A percentile compares a stretch with the other conserved stretches of the same genome.
phyloP scores from a whole-genome alignment of 2,888 invertebrate genomes.

The Cosmia trapezina region DNA sequence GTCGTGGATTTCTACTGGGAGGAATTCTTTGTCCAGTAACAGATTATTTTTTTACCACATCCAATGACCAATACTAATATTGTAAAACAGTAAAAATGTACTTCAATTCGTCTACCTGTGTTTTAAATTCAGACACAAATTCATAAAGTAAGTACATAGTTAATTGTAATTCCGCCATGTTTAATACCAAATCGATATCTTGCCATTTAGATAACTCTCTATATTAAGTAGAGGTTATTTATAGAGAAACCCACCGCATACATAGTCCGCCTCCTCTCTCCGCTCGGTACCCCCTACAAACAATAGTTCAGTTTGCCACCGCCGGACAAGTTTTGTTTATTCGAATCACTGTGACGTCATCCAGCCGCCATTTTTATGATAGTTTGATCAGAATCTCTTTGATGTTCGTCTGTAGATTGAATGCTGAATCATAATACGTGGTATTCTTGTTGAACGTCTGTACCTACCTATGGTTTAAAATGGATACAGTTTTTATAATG shows the following conservation, averaged over 20 bases:
- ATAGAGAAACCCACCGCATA: too few species aligned
- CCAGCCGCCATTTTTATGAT: constrained; percentile 48
- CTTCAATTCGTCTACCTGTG: background rate
- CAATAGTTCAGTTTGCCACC: constrained; percentile 49
- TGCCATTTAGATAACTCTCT: background rate
- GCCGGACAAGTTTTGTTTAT: constrained; percentile 59
- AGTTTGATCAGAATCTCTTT: constrained; percentile 61
- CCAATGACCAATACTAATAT: too few species aligned
- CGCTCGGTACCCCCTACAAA: constrained; percentile 26
- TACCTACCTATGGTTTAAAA: background rate
- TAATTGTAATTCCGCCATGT: background rate
- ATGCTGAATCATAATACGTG: constrained; percentile 35
- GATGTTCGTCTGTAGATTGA: constrained; percentile 42
- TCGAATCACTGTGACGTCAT: constrained; percentile 54
- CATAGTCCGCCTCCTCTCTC: constrained; percentile 24
- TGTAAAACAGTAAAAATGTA: too few species aligned
- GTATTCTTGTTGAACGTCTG: constrained; percentile 17
- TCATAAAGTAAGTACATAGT: background rate
- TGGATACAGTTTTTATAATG: background rate
- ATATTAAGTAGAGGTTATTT: too few species aligned
- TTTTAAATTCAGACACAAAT: background rate
- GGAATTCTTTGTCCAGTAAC: background rate
- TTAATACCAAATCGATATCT: background rate
- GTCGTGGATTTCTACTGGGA: background rate
- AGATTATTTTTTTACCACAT: background rate